phyloP scores from a whole-genome alignment of 2,113 vertebrate genomes.

The Takifugu bimaculatus region DNA sequence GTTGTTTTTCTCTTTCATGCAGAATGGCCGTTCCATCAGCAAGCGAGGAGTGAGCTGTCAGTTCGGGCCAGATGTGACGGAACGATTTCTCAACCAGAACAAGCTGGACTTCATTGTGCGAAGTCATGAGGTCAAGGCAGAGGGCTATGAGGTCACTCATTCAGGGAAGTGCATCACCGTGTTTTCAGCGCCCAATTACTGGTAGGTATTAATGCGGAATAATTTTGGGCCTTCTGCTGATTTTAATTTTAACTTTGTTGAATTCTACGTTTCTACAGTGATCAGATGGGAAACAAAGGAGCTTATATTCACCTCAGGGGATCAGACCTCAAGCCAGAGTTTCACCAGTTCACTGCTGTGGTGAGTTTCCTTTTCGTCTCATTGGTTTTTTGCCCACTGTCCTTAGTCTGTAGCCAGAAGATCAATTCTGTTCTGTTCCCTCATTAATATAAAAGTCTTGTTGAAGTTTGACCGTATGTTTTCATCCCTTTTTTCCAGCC shows the following conservation, averaged over 20 bases:
- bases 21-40: conserved; percentile 87
- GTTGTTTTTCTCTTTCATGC: neutral
- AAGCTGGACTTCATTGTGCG: conserved; percentile 88
- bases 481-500: conserved; percentile 72
- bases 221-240: neutral
- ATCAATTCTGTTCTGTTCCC: too few species aligned
- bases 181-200: conserved; percentile 97
- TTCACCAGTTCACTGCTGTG: conserved; percentile 98
- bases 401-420: too few species aligned
- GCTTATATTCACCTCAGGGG: conserved; percentile 93
- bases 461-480: neutral
- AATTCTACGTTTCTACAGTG: conserved; percentile 65
- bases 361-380: conserved; percentile 74
- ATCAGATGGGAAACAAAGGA: conserved; percentile 97
- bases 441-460: neutral
- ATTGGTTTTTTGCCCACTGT: too few species aligned
- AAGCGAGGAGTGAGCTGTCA: conserved; percentile 94
- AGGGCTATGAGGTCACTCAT: conserved; percentile 93
- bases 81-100: conserved; percentile 88
- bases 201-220: conserved; percentile 64
- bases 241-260: neutral
- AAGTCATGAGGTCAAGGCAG: conserved; percentile 91
- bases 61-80: conserved; percentile 89
- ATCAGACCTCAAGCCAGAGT: conserved; percentile 89
- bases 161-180: conserved; percentile 92